Evolutionary conservation across 2,797 vertebrate species (phyloP), one percentile per base, ranked within the genome.

Genomic region (Scolopax bukidnonensis): DNA sequence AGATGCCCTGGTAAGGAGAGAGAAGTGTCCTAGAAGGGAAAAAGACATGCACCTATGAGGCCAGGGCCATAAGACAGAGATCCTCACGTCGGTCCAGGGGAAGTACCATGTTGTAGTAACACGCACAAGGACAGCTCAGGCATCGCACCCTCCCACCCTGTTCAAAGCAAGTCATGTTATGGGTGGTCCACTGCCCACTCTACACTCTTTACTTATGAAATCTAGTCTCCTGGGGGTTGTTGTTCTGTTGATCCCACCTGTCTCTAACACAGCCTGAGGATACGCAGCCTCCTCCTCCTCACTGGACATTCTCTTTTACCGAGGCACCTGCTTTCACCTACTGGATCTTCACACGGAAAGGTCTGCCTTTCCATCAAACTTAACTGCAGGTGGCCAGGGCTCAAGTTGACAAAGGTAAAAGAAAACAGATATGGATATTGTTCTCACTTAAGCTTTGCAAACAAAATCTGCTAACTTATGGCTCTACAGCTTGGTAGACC

Each of bases 61-160:
- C 60, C 0, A 47, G 25, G 60, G 40, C 70, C 60, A 53, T 57
- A 82, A 87, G 92, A 16, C 57, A 90, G 43, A 82, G 61, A 65
- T 56, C n/a, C 48, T 77, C 51, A 10, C 1, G 0, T 0, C 36
- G 65, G 75, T 20, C 48, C 54, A 56, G 59, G 21, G 41, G 61
- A 76, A 84, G 73, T 23, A 60, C 18, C 45, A 24, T 2, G 1
- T 6, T 41, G 16, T 3, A 73, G 50, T 30, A 81, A 71, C 50
- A 50, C 0, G 0, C 14, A 56, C 17, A 27, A 40, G 17, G 41
- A 20, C 33, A 75, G 64, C 65, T 87, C 61, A 27, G 36, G 19
- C 5, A 0, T 4, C 0, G 0, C 54, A 64, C 16, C 20, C 32
- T 51, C 75, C 43, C 25, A 65, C 57, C 19, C 50, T n/a, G 10